Base-by-base conservation (phyloP, 2,113 vertebrate genomes). In the Genyomyrus donnyi region DNA sequence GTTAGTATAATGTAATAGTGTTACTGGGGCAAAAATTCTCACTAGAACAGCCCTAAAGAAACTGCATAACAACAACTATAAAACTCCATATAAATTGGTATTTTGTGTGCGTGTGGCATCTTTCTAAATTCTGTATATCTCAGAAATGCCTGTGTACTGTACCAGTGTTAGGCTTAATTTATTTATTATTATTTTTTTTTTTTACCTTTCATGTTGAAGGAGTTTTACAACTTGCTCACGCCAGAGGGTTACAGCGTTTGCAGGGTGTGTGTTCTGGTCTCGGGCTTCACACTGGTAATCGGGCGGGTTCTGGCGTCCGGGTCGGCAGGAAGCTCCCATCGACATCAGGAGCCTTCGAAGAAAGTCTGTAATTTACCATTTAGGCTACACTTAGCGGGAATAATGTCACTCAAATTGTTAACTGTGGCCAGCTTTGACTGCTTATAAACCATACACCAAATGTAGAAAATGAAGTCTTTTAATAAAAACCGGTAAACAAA, bases 401-500 rank as follows among this genome's bases (percentile, higher is more conserved):
- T 53, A 39, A 50, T 87, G 85, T 87, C 85, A 87, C 85, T 39
- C 48, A 86, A 80, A 86, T 27, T 87, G 52, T n/a, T 53, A 66
- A 31, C 87, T 42, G 87, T 62, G 52, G 87, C 31, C 52, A 88
- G 56, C 52, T 88, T 62, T 88, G 39, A 62, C 53, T 88, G 87
- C 53, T 66, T 88, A 88, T 66, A 66, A 87, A 52, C 50, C 85
- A 53, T 88, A 58, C 87, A 88, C 52, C 52, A 88, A 87, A 87
- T 87, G 85, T 87, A 87, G 85, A 87, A 56, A 53, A 87, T 87
- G 50, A 87, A 53, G 85, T 53, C 85, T 87, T 87, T 87, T 87
- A 87, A 85, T 85, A 85, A 85, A 87, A 87, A 87, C 31, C 31
- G 5, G n/a, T 87, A 87, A 87, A 52, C 1, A 19, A 62, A 66